Base-by-base conservation (phyloP, 2,888 invertebrate genomes). In the Colletes collaris region DNA sequence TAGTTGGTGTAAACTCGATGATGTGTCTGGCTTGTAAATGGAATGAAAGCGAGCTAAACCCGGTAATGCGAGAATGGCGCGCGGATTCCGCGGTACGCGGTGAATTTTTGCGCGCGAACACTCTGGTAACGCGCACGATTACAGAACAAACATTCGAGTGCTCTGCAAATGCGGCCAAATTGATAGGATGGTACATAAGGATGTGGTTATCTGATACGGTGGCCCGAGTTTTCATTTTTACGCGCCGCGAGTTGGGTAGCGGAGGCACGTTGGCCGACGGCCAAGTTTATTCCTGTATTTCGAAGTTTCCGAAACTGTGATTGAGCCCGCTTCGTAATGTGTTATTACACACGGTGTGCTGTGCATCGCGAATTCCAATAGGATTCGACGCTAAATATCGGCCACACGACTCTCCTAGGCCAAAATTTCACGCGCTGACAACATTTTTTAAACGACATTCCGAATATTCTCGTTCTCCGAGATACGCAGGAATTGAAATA, bases 201-300 rank as follows among this genome's bases (percentile, higher is more conserved):
- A 72, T 68, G 64, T 64, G 79, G 79, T 78, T 72, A 78, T 72
- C 72, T 68, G 79, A 79, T 79, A 79, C 79, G 72, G 70, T 5
- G 60, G 66, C 16, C 44, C 49, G 66, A 78, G 79, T 70, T 79
- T 79, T 80, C 79, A 74, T 80, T 80, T 80, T 80, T 80, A 79
- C 74, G 69, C 68, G 79, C 44, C 44, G 52, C 46, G 49, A 62
- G 46, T 72, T 16, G 63, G 59, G 11, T 55, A 37, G 10, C 40
- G 53, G 16, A 64, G 27, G 49, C 53, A 19, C 53, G 37, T 56
- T 79, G 81, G 81, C 63, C 49, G 4, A 1, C 27, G n/a, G 81
- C 81, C 81, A 81, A 75, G 80, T 75, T 81, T 81, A 81, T 81
- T 81, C 75, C 81, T 79, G 81, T 79, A 81, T 75, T 79, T 70